These are phyloP conservation scores for Sula dactylatra DNA, from an alignment of 2,113 vertebrate genomes.

Conservation along the genomic window DNA sequence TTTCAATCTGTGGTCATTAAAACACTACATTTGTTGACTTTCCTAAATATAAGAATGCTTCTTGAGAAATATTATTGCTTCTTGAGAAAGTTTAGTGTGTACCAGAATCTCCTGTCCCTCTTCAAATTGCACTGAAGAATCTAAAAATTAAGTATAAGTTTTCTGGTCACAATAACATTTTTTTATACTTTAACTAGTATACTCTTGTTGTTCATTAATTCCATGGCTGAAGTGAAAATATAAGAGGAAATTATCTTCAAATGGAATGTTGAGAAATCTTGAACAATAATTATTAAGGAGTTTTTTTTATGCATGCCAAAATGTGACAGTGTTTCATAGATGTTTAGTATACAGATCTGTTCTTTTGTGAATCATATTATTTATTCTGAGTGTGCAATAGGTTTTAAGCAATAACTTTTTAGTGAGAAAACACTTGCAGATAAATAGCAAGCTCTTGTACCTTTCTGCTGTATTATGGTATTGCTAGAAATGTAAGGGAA, in stretches of 20 bases:
- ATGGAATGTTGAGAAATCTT: rapidly evolving
- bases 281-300: not conserved
- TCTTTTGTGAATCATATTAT: not conserved
- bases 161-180: not conserved
- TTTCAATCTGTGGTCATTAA: not conserved
- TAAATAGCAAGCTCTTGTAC: not conserved
- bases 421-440: not conserved
- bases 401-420: not conserved
- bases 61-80: not conserved
- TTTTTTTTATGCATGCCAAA: not conserved
- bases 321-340: not conserved
- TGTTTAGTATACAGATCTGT: not conserved
- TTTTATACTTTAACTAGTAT: not conserved
- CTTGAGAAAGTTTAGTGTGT: not conserved
- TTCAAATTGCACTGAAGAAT: not conserved
- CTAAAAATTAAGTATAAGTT: not conserved
- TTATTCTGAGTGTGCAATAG: not conserved
- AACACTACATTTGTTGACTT: not conserved
- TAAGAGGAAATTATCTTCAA: not conserved
- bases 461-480: not conserved
- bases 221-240: not conserved
- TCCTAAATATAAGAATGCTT: not conserved
- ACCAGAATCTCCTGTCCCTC: not conserved
- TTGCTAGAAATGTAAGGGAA: not conserved
- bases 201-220: not conserved